Evolutionary conservation across 2,888 invertebrate species (phyloP), one percentile per base, ranked within the genome.

Genomic region (Notodonta ziczac): DNA sequence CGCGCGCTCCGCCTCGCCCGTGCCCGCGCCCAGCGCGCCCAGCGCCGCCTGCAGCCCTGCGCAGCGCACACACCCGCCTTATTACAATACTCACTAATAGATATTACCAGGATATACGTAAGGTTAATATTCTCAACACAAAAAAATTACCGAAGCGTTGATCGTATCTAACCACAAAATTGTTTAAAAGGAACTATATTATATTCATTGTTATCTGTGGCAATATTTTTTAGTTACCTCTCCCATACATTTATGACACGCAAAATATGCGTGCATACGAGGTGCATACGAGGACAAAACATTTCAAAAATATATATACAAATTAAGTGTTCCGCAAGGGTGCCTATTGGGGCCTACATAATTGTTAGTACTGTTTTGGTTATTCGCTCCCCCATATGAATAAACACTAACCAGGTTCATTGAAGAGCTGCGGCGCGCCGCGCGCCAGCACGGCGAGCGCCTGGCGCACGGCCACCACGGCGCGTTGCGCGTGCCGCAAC

Each of bases 1-100:
- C 65, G 96, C 94, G 51, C 96, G 94, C 87, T 97, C 96, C 73
- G 97, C 96, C 71, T 96, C 94, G 81, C 97, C 97, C 65, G 98
- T 95, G 83, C 97, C 97, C 67, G 96, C 97, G 74, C 95, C 95
- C 57, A 98, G 94, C 39, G 96, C 96, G 67, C 96, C 97, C 82
- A 97, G 91, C 69, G 96, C 96, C 3, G 96, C 96, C 77, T 96
- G 96, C 48, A 97, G 89, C 0, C 94, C 95, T 83, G 89, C 67
- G 10, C 58, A 12, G 2, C 7, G 24, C 24, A 2, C 24, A 24
- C 44, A 46, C 44, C 13, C 44, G 13, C 44, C 1, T 4, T 9
- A 46, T 6, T 5, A 46, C 13, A 46, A 12, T 13, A 13, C 44
- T 13, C 44, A 46, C 44, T 40, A 6, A 40, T 9, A 2, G 8